Percentiles rank a stretch among this genome's conserved stretches.
These are phyloP conservation scores for Cavia porcellus DNA, from an alignment of 2,113 vertebrate genomes.

Conservation along the genomic window DNA sequence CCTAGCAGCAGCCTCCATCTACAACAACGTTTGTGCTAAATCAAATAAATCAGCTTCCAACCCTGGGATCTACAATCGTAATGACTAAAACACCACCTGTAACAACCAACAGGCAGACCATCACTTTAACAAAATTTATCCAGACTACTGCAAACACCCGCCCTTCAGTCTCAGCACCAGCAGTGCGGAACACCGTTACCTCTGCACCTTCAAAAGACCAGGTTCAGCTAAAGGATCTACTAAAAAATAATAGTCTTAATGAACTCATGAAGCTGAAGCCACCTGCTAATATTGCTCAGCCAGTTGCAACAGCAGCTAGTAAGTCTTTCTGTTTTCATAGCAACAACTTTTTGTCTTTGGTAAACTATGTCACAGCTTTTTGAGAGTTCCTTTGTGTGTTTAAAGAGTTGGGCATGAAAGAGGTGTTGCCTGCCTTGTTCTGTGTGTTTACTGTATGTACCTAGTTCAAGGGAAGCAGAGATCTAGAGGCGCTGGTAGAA, in stretches of 20 bases:
- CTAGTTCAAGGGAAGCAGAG: neutral
- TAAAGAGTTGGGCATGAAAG: neutral
- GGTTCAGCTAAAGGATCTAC: slow-evolving; percentile 96
- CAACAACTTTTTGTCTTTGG: neutral
- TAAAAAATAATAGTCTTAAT: slow-evolving; percentile 96
- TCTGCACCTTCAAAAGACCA: slow-evolving; percentile 93
- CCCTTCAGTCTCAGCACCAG: slow-evolving; percentile 87
- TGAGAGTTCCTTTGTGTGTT: neutral
- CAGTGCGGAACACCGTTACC: slow-evolving; percentile 90
- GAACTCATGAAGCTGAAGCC: slow-evolving; percentile 99
- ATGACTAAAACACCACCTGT: slow-evolving; percentile 95
- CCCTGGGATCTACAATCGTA: slow-evolving; percentile 93
- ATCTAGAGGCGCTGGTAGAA: neutral
- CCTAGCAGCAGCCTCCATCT: slow-evolving; percentile 94
- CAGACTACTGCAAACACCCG: slow-evolving; percentile 92
- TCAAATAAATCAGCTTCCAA: slow-evolving; percentile 98
- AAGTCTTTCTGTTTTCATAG: slow-evolving; percentile 80
- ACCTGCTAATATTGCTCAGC: slow-evolving; percentile 96
- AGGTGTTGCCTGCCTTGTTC: neutral
- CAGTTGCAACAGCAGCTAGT: slow-evolving; percentile 96
- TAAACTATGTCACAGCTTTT: neutral
- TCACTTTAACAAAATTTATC: slow-evolving; percentile 97
- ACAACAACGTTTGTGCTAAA: slow-evolving; percentile 99
- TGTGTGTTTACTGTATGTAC: neutral
- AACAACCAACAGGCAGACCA: slow-evolving; percentile 95